Evolutionary conservation across 1,140 invertebrate species (phyloP), one percentile per base, ranked within the genome.

Genomic region (Harlomillsia oculata): DNA sequence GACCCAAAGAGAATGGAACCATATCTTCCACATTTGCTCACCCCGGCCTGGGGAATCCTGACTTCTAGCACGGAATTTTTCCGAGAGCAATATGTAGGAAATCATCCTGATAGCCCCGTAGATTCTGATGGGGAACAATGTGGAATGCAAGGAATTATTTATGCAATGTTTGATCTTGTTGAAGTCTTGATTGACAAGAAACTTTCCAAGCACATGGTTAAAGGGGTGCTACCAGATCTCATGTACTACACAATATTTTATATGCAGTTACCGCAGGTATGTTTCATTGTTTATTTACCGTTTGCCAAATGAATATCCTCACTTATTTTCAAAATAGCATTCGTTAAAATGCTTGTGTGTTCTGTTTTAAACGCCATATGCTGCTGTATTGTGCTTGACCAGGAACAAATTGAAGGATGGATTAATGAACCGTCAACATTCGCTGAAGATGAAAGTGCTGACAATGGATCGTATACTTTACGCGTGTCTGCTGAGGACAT

Each of bases 191-290:
- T 58, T 13, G 50, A 53, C 43, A 30, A 28, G 18, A 20, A 40
- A 14, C 36, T 52, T n/a, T 43, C 52, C 11, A 59, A 56, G 30
- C 39, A 28, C 16, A 18, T 78, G n/a, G 72, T 88, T 0, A 80
- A 81, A 62, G 79, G 80, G 66, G 79, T 80, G 2, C 64, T 85
- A 23, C 72, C 78, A 21, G 82, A 89, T 67, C 71, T 88, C 3
- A 75, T 87, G 41, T 87, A 85, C 67, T 84, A 85, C 64, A 74
- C 82, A 20, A 78, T 88, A 34, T 74, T 85, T 29, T 85, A 83
- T 60, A 83, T 83, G 78, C 83, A 87, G 73, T 80, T 88, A 50
- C 84, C 83, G 4, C 80, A 85, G 57, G 82, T 87, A 64, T 82
- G 86, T 43, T n/a, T n/a, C n/a, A n/a, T n/a, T n/a, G n/a, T n/a